These are phyloP conservation scores for Pilophorus perplexus DNA, from an alignment of 2,888 invertebrate genomes.

Conservation along the genomic window DNA sequence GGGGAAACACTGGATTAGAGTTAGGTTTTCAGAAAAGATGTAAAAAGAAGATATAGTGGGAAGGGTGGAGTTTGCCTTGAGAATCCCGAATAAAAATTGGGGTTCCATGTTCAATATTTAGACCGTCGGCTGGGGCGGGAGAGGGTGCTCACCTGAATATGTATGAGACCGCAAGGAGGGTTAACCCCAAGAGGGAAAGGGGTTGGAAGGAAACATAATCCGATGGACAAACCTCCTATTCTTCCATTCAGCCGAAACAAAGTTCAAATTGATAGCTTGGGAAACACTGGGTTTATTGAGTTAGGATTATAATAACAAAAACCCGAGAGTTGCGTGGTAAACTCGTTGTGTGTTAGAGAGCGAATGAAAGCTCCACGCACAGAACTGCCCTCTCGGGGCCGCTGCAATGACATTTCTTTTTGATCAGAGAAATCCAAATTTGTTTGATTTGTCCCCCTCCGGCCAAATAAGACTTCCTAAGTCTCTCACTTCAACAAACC, in stretches of 20 bases:
- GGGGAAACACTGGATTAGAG: too few species aligned
- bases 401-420: too few species aligned
- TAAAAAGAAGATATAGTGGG: neutral
- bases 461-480: too few species aligned
- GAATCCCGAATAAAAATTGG: constrained; percentile 38
- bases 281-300: too few species aligned
- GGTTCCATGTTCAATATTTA: constrained; percentile 40
- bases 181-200: neutral
- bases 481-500: too few species aligned
- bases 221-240: neutral
- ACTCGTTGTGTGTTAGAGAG: too few species aligned
- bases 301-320: too few species aligned
- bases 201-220: neutral
- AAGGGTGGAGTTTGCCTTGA: constrained; percentile 5
- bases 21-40: neutral
- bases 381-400: too few species aligned
- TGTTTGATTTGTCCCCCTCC: too few species aligned
- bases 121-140: constrained; percentile 1
- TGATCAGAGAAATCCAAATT: too few species aligned
- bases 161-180: constrained; percentile 24
- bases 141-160: constrained; percentile 35
- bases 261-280: neutral
- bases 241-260: neutral
- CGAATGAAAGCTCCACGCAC: too few species aligned
- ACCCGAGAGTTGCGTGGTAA: too few species aligned